These are phyloP conservation scores for Tuberolachnus salignus DNA, from an alignment of 2,888 invertebrate species.

Conservation along the genomic window DNA sequence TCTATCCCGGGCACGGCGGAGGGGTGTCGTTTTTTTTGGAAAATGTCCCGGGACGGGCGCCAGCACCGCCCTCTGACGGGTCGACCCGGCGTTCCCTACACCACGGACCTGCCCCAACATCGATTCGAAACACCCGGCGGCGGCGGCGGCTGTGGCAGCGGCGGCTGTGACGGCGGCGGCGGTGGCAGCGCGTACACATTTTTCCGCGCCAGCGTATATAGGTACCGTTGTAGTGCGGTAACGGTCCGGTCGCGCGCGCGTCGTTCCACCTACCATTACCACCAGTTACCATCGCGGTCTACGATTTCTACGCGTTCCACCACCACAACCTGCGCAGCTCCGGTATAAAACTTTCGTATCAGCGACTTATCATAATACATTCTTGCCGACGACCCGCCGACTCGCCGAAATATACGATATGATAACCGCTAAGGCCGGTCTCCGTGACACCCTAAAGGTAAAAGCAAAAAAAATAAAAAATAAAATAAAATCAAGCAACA, in stretches of 20 bases:
- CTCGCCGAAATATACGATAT: too few species aligned
- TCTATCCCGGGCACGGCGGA: too few species aligned
- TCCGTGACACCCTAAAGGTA: constrained; percentile 30
- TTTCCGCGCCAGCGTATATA: background rate
- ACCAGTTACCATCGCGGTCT: background rate
- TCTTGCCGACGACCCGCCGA: background rate
- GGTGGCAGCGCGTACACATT: background rate
- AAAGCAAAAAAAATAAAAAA: too few species aligned
- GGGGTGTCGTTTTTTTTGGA: background rate
- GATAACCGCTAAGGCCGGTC: constrained; percentile 14
- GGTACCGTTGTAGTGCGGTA: background rate
- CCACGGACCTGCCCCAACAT: constrained; percentile 9
- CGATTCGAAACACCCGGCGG: constrained; percentile 2
- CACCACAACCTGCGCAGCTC: too few species aligned
- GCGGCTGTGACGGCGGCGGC: background rate
- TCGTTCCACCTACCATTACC: background rate
- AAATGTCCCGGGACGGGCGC: background rate
- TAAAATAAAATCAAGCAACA: background rate
- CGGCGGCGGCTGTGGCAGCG: background rate
- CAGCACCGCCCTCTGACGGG: constrained; percentile 6
- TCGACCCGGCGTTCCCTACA: too few species aligned
- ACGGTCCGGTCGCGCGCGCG: background rate
- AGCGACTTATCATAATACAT: background rate
- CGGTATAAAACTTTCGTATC: background rate
- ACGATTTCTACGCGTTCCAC: background rate